Evolutionary conservation across 2,888 invertebrate genomes (phyloP).

Genomic region (Rhingia campestris): DNA sequence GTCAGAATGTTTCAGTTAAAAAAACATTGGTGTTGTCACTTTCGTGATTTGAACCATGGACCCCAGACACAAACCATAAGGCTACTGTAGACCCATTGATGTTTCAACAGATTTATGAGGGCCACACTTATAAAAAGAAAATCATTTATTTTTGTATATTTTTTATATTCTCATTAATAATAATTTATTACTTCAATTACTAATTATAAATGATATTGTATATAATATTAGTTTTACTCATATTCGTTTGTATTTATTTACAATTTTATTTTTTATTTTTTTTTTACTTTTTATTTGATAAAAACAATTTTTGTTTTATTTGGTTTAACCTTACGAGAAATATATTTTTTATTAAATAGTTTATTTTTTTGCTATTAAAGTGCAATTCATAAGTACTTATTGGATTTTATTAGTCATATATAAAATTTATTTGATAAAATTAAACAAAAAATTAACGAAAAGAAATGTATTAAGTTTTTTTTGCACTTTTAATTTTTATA

Average conservation of each 20-base stretch:
- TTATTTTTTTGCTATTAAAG: slow-evolving; percentile 45
- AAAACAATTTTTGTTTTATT: slow-evolving; percentile 24
- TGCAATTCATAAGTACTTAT: slow-evolving; percentile 62
- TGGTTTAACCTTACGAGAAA: slow-evolving; percentile 3
- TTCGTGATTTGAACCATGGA: too few species aligned
- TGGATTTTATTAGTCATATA: slow-evolving; percentile 11
- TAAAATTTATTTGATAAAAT: slow-evolving; percentile 3
- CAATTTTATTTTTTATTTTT: slow-evolving; percentile 28
- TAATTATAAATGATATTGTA: slow-evolving; percentile 73
- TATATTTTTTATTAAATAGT: slow-evolving; percentile 26
- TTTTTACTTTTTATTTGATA: slow-evolving; percentile 1
- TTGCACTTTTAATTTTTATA: slow-evolving; percentile 11
- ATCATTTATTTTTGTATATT: too few species aligned
- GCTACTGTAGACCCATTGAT: too few species aligned
- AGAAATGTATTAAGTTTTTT: not conserved
- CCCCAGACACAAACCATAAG: too few species aligned
- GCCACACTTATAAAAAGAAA: too few species aligned
- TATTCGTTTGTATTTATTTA: slow-evolving; percentile 25
- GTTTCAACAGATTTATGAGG: too few species aligned
- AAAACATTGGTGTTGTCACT: too few species aligned
- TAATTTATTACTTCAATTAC: slow-evolving; percentile 67
- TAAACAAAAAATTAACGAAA: not conserved
- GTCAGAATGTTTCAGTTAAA: too few species aligned
- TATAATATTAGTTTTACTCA: slow-evolving; percentile 62
- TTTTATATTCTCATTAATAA: slow-evolving; percentile 52